These are phyloP conservation scores for Petrolisthes manimaculis DNA, from an alignment of 2,888 invertebrate genomes.

Conservation along the genomic window DNA sequence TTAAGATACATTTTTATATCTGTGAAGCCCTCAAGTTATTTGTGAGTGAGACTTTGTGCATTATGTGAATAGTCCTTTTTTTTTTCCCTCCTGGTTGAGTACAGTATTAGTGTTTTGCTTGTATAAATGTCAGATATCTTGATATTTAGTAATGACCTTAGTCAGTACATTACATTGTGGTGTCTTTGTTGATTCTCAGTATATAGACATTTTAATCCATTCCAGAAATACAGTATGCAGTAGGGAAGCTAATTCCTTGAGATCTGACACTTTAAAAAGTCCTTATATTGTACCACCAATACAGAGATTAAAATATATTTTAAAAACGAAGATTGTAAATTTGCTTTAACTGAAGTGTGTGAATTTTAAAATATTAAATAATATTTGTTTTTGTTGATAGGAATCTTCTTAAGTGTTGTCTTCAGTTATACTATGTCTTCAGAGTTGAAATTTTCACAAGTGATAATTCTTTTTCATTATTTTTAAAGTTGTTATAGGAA, in stretches of 20 bases:
- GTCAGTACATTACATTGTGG: background rate
- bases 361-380: too few species aligned
- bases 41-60: background rate
- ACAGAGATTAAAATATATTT: background rate
- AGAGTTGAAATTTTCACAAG: background rate
- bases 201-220: background rate
- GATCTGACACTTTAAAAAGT: background rate
- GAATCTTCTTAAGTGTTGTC: background rate
- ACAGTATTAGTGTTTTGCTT: conserved; percentile 1
- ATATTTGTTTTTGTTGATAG: background rate
- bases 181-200: conserved; percentile 1
- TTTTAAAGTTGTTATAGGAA: background rate
- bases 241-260: background rate
- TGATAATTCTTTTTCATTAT: background rate
- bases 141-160: background rate
- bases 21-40: background rate
- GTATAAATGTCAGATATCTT: background rate
- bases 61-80: background rate
- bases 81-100: background rate
- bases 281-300: background rate
- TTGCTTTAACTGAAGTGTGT: background rate
- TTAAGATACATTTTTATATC: background rate
- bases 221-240: conserved; percentile 1
- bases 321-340: background rate
- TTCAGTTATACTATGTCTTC: background rate